Percentiles rank a stretch among this genome's conserved stretches.
Evolutionary conservation across 2,113 vertebrate species (phyloP).

Genomic region (Glareola pratincola): DNA sequence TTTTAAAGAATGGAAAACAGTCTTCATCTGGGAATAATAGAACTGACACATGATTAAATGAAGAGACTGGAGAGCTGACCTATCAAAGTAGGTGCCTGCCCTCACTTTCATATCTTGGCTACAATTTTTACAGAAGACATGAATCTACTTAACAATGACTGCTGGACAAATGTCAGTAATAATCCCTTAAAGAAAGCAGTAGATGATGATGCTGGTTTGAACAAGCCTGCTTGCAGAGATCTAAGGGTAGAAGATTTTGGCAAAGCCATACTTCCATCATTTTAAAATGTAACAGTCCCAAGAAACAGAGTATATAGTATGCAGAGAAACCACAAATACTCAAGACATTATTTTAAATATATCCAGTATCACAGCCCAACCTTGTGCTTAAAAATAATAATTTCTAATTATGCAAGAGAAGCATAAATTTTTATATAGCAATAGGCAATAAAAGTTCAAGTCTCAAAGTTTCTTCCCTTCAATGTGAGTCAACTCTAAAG

Average conservation of each 20-base stretch:
- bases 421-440: not conserved
- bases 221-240: not conserved
- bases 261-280: not conserved
- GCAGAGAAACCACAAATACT: not conserved
- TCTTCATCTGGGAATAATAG: not conserved
- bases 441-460: not conserved
- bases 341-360: not conserved
- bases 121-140: conserved; percentile 7
- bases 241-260: not conserved
- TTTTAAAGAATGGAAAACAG: conserved; percentile 13
- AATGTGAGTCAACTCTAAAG: not conserved
- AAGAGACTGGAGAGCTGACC: not conserved
- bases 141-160: not conserved
- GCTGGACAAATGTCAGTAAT: not conserved
- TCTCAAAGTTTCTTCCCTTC: not conserved
- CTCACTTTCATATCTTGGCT: not conserved
- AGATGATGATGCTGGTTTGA: not conserved
- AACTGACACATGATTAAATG: not conserved
- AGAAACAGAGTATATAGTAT: not conserved
- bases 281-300: not conserved
- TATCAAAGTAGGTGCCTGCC: not conserved
- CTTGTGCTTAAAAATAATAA: not conserved
- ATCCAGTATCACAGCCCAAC: not conserved
- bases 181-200: not conserved
- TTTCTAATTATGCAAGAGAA: not conserved